A percentile compares a stretch with the other conserved stretches of the same genome.
These are phyloP conservation scores for Cephus cinctus DNA, from an alignment of 1,140 invertebrate species.

Conservation along the genomic window DNA sequence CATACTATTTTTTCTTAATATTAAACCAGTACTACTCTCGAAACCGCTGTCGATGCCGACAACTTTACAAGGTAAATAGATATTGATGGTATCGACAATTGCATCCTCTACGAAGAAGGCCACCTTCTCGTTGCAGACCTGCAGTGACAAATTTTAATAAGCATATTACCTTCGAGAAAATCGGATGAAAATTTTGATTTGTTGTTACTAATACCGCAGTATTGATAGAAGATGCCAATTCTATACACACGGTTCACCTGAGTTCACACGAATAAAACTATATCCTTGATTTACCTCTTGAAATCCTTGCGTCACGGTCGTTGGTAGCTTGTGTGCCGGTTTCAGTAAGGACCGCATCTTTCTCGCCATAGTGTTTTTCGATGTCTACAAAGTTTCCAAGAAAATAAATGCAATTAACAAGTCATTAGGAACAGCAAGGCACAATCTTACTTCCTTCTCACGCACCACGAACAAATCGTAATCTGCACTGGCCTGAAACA, in stretches of 20 bases:
- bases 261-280: not conserved
- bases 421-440: no score
- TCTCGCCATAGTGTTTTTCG: constrained; percentile 1
- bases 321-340: not conserved
- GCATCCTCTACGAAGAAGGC: constrained; percentile 19
- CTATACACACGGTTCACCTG: not conserved
- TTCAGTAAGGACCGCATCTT: constrained; percentile 7
- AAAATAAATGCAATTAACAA: no score
- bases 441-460: no score
- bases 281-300: constrained; percentile 9
- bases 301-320: constrained; percentile 1
- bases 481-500: no score
- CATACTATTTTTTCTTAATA: constrained; percentile 14
- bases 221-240: not conserved
- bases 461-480: no score
- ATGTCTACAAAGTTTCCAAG: not conserved
- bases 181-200: constrained; percentile 4
- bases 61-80: constrained; percentile 17
- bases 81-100: constrained; percentile 7
- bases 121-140: constrained; percentile 23
- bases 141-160: constrained; percentile 7
- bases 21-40: constrained; percentile 16
- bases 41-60: constrained; percentile 16
- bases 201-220: not conserved
- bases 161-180: constrained; percentile 4